Evolutionary conservation across 1,140 invertebrate species (phyloP).

Genomic region (Orchesella cincta): DNA sequence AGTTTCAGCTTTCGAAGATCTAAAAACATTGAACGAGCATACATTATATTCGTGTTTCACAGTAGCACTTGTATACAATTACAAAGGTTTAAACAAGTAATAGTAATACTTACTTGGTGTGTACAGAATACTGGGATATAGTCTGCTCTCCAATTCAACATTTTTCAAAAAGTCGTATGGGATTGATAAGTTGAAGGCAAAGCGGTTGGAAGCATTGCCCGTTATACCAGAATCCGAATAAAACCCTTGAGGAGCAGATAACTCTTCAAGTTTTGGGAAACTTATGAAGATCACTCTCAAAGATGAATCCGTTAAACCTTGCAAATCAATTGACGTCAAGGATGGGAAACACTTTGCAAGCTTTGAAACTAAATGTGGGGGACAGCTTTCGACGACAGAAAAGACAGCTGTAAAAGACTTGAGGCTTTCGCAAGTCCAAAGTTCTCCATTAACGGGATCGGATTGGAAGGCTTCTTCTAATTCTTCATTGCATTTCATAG

Average conservation of each 20-base stretch:
- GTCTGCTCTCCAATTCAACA: slow-evolving; percentile 19
- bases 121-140: slow-evolving; percentile 4
- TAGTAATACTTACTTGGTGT: slow-evolving; percentile 12
- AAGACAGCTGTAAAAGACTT: slow-evolving; percentile 4
- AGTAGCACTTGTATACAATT: background rate
- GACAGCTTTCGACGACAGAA: slow-evolving; percentile 22
- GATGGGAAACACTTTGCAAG: slow-evolving; percentile 18
- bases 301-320: slow-evolving; percentile 29
- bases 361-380: slow-evolving; percentile 19
- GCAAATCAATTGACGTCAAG: background rate
- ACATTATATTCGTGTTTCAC: no score
- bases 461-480: background rate
- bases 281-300: slow-evolving; percentile 30
- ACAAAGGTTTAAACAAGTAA: background rate
- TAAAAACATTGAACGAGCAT: background rate
- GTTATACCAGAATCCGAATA: slow-evolving; percentile 36
- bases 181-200: slow-evolving; percentile 13
- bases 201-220: slow-evolving; percentile 20
- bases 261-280: slow-evolving; percentile 25
- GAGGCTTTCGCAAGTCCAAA: slow-evolving; percentile 10
- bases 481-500: slow-evolving; percentile 27
- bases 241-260: slow-evolving; percentile 27
- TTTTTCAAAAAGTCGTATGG: slow-evolving; percentile 14
- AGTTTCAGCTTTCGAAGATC: slow-evolving; percentile 14
- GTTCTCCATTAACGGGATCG: background rate